Percentiles rank a stretch among this genome's conserved stretches.
phyloP scores from a whole-genome alignment of 2,113 vertebrate species.

The Amphiprion percula region DNA sequence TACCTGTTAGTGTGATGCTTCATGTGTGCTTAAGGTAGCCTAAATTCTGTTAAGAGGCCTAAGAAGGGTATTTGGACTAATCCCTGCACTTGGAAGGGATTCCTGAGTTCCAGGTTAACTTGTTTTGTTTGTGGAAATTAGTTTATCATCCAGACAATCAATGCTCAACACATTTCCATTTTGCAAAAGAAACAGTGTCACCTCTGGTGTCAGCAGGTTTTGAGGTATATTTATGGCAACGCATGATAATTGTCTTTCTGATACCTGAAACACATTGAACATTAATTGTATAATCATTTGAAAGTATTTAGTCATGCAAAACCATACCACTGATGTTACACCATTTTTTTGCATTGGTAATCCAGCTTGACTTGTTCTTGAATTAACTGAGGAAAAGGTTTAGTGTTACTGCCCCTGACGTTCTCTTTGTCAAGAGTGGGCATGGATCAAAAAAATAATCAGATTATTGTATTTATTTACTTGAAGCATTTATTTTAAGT shows the following conservation, averaged over 20 bases:
- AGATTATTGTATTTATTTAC: not conserved
- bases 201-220: not conserved
- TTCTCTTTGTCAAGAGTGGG: not conserved
- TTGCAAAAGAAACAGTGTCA: not conserved
- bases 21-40: not conserved
- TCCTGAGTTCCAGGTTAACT: constrained; percentile 10
- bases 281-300: not conserved
- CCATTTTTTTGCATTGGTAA: not conserved
- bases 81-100: constrained; percentile 3
- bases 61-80: constrained; percentile 29
- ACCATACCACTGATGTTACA: not conserved
- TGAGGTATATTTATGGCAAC: too few species aligned
- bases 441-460: not conserved
- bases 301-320: not conserved
- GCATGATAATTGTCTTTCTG: too few species aligned
- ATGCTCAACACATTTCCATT: not conserved
- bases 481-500: not conserved
- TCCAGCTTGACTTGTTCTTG: not conserved
- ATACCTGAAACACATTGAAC: too few species aligned
- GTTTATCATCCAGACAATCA: not conserved
- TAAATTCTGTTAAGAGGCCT: not conserved
- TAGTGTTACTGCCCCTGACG: not conserved
- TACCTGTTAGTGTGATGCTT: not conserved
- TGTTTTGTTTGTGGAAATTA: constrained; percentile 10
- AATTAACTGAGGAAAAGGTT: not conserved